Percentiles rank a stretch among this genome's conserved stretches.
These are phyloP conservation scores for Anhinga anhinga DNA, from an alignment of 2,113 vertebrate genomes.

Conservation along the genomic window DNA sequence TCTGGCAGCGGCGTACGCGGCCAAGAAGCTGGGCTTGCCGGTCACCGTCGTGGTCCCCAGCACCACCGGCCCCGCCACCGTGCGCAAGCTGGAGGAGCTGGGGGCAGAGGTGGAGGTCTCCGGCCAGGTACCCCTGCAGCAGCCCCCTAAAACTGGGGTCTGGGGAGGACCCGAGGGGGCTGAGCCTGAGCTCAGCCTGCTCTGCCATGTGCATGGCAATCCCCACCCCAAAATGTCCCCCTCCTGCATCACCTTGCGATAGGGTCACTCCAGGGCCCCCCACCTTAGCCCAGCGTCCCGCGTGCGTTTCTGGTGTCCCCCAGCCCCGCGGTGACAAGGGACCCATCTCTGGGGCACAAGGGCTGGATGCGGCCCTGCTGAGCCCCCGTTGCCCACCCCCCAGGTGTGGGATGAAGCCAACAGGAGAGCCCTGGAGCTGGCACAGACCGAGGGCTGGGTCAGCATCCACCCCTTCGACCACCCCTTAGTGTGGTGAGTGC, in stretches of 20 bases:
- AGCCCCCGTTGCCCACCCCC: not conserved
- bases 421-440: slow-evolving; percentile 78
- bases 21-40: slow-evolving; percentile 79
- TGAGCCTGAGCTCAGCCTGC: not conserved
- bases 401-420: slow-evolving; percentile 90
- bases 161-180: no score
- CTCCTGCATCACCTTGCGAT: not conserved
- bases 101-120: slow-evolving; percentile 80
- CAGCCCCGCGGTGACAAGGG: accelerated
- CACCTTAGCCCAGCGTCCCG: accelerated
- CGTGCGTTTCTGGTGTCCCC: not conserved
- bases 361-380: not conserved
- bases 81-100: slow-evolving; percentile 78
- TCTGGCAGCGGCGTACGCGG: slow-evolving; percentile 81
- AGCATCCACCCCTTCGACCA: slow-evolving; percentile 87
- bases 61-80: slow-evolving; percentile 63
- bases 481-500: slow-evolving; percentile 88
- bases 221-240: accelerated
- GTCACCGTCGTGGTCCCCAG: slow-evolving; percentile 86
- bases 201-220: not conserved
- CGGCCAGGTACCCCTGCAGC: slow-evolving; percentile 77
- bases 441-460: slow-evolving; percentile 75
- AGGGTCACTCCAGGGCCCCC: not conserved
- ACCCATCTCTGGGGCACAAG: accelerated
- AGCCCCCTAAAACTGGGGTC: not conserved